These are phyloP conservation scores for Acanthochromis polyacanthus DNA, from an alignment of 2,113 vertebrate genomes.

Conservation along the genomic window DNA sequence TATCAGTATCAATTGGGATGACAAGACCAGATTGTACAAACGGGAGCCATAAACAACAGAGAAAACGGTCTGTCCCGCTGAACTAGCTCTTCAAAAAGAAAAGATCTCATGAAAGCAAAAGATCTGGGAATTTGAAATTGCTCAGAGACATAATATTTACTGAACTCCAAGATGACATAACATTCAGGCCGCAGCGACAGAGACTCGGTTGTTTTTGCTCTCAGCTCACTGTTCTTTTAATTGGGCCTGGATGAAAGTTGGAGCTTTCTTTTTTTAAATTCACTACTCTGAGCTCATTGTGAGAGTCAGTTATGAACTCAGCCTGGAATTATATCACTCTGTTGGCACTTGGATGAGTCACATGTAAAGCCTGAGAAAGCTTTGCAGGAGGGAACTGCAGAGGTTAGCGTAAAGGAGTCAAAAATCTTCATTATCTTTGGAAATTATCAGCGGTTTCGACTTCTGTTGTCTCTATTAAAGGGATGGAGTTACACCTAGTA, in stretches of 20 bases:
- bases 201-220: slow-evolving; percentile 41
- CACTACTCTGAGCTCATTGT: slow-evolving; percentile 60
- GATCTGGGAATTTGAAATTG: slow-evolving; percentile 47
- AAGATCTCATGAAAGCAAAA: slow-evolving; percentile 3
- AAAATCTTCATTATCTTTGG: neutral
- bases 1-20: slow-evolving; percentile 9
- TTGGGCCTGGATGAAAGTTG: slow-evolving; percentile 38
- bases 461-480: slow-evolving; percentile 24
- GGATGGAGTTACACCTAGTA: slow-evolving; percentile 6
- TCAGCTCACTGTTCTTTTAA: slow-evolving; percentile 38
- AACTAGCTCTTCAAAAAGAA: slow-evolving; percentile 24
- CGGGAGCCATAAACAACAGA: slow-evolving; percentile 50
- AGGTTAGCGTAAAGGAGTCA: neutral
- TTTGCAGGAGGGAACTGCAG: neutral
- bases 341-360: slow-evolving; percentile 29
- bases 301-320: slow-evolving; percentile 46
- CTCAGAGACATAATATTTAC: slow-evolving; percentile 75
- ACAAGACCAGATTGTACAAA: slow-evolving; percentile 23
- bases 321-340: slow-evolving; percentile 53
- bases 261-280: slow-evolving; percentile 9
- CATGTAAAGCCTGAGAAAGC: slow-evolving; percentile 13
- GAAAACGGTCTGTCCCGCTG: slow-evolving; percentile 12
- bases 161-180: slow-evolving; percentile 61
- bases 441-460: neutral
- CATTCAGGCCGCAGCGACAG: slow-evolving; percentile 38